Evolutionary conservation across 1,140 invertebrate species (phyloP).

Genomic region (Drosophila athabasca): DNA sequence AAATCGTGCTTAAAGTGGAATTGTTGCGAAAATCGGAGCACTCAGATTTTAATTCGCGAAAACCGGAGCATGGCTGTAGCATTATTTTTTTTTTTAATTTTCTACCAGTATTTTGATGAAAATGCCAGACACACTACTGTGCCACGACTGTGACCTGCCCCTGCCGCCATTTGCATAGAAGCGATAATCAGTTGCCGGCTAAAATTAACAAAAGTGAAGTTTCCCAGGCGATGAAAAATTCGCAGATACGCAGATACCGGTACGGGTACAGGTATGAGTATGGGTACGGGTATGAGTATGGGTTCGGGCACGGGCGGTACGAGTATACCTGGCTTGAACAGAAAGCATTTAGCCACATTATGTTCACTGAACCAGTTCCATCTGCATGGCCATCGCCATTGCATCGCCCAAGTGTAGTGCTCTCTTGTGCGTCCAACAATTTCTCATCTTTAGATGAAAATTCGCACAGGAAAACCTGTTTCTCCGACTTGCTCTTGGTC

Average conservation of each 20-base stretch:
- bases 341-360: conserved; percentile 28
- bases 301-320: too few species aligned
- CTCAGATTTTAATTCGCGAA: too few species aligned
- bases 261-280: too few species aligned
- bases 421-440: conserved; percentile 1
- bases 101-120: neutral
- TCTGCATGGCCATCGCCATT: neutral
- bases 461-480: conserved; percentile 42
- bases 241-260: too few species aligned
- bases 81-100: too few species aligned
- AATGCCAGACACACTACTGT: too few species aligned
- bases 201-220: conserved; percentile 50
- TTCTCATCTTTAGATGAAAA: conserved; percentile 29
- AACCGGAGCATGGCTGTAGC: too few species aligned
- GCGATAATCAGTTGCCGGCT: conserved; percentile 42
- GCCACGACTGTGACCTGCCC: neutral
- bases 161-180: conserved; percentile 33
- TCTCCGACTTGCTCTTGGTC: neutral
- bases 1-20: too few species aligned
- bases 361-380: conserved; percentile 21
- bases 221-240: conserved; percentile 24
- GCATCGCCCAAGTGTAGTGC: too few species aligned
- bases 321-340: neutral
- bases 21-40: too few species aligned
- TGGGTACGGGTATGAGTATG: too few species aligned